Evolutionary conservation across 2,797 vertebrate genomes (phyloP).

Genomic region (Triplophysa bombifrons): DNA sequence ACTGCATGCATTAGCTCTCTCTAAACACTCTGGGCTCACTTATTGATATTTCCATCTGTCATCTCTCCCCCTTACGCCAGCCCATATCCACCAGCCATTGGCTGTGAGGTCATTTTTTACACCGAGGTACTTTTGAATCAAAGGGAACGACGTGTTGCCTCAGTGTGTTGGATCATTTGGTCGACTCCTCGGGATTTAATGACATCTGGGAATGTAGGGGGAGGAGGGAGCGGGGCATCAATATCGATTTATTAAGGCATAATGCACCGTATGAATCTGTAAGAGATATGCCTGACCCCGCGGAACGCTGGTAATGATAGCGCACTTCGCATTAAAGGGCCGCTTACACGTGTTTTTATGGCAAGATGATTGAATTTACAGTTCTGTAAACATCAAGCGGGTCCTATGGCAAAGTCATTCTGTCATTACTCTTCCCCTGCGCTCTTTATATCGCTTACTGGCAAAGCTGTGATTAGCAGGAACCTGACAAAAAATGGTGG

Average conservation of each 20-base stretch:
- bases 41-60: slow-evolving; percentile 62
- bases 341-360: slow-evolving; percentile 52
- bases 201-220: slow-evolving; percentile 36
- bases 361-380: slow-evolving; percentile 47
- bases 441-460: slow-evolving; percentile 21
- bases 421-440: slow-evolving; percentile 24
- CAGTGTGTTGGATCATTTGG: slow-evolving; percentile 47
- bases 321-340: slow-evolving; percentile 47
- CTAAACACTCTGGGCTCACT: slow-evolving; percentile 45
- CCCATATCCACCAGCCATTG: slow-evolving; percentile 50
- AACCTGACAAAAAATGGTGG: slow-evolving; percentile 19
- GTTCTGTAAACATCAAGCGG: slow-evolving; percentile 41
- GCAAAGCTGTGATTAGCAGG: slow-evolving; percentile 7
- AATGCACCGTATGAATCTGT: slow-evolving; percentile 57
- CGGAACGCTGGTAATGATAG: slow-evolving; percentile 45
- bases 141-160: slow-evolving; percentile 46
- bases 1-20: slow-evolving; percentile 47
- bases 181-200: slow-evolving; percentile 47
- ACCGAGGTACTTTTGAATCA: slow-evolving; percentile 55
- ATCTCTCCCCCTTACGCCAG: slow-evolving; percentile 38
- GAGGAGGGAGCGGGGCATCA: slow-evolving; percentile 14
- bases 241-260: slow-evolving; percentile 58
- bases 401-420: neutral
- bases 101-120: slow-evolving; percentile 56
- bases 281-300: slow-evolving; percentile 42